Conservation (phyloP, 2,888 invertebrate species). For the Carterocephalus palaemon region DNA sequence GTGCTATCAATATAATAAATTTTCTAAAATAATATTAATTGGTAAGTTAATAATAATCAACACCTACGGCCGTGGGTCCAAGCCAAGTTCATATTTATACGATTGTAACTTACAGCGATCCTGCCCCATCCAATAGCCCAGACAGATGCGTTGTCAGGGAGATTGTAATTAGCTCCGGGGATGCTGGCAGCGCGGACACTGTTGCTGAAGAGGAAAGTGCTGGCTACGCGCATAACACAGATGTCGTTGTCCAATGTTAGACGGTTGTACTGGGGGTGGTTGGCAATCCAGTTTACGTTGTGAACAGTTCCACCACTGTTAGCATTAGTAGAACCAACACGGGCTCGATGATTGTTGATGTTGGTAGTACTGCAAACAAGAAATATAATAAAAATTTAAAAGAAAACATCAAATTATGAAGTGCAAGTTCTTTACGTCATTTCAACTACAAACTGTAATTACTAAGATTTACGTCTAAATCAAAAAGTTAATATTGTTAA, state of each 20-base stretch:
- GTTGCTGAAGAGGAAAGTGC: conserved; percentile 36
- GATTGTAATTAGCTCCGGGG: conserved; percentile 42
- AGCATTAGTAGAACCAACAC: conserved; percentile 44
- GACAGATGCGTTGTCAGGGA: conserved; percentile 45
- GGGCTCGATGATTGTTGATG: conserved; percentile 46
- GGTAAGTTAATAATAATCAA: no score
- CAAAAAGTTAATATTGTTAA: not conserved
- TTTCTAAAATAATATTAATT: no score
- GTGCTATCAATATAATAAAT: no score
- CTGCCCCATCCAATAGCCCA: conserved; percentile 64
- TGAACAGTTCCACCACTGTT: conserved; percentile 45
- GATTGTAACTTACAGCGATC: conserved; percentile 26
- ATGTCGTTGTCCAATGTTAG: conserved; percentile 45
- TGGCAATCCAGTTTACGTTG: conserved; percentile 30
- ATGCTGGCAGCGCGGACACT: conserved; percentile 39
- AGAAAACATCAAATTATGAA: no score
- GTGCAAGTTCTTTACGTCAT: no score
- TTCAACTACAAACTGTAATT: no score
- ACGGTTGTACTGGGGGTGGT: conserved; percentile 48
- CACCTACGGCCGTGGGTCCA: no score
- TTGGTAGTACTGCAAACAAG: no score
- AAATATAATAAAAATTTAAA: no score
- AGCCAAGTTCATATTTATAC: no score
- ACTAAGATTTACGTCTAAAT: no score
- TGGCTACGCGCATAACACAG: conserved; percentile 43